Conservation (phyloP, 2,113 vertebrate species). For the Myotis lucifugus region DNA sequence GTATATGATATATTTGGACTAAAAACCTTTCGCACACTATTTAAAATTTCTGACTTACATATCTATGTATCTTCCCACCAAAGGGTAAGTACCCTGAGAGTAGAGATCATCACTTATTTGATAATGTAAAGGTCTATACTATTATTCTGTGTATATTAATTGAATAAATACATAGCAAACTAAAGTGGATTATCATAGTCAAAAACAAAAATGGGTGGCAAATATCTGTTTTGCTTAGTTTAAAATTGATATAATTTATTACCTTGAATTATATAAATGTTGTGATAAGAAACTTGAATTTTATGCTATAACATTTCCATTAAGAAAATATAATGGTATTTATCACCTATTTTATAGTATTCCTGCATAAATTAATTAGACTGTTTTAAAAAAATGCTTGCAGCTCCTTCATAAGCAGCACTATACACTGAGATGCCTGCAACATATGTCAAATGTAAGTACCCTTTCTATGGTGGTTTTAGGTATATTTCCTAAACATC, state of each 20-base stretch:
- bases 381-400: neutral
- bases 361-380: neutral
- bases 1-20: neutral
- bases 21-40: neutral
- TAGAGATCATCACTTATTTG: neutral
- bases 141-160: neutral
- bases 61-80: neutral
- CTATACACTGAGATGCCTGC: neutral
- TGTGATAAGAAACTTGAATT: neutral
- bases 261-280: neutral
- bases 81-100: neutral
- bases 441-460: neutral
- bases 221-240: neutral
- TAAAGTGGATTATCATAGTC: neutral
- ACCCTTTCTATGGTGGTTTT: neutral
- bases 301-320: neutral
- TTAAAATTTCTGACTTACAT: neutral
- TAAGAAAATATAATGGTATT: neutral
- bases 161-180: neutral
- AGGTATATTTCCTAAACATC: neutral
- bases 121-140: neutral
- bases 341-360: neutral
- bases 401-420: neutral
- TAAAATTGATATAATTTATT: conserved; percentile 17
- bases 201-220: neutral